Evolutionary conservation across 2,797 vertebrate species (phyloP).

Genomic region (Clarias fuscus): DNA sequence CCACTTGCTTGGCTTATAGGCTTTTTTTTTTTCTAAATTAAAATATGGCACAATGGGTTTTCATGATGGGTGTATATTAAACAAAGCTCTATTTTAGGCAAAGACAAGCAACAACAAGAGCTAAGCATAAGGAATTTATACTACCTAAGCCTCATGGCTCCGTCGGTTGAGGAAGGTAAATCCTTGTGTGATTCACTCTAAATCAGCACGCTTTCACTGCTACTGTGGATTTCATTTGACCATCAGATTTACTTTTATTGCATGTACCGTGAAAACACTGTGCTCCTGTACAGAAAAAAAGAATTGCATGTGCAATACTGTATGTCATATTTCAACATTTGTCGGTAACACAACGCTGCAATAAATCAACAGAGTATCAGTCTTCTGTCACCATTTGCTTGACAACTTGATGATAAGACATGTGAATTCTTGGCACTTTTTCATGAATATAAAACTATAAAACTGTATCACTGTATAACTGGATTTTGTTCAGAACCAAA

Average conservation of each 20-base stretch:
- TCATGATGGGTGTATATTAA: slow-evolving; percentile 1
- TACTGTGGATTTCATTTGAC: not conserved
- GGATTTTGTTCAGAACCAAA: not conserved
- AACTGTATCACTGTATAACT: too few relatives aligned
- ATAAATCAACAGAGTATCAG: not conserved
- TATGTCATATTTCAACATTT: not conserved
- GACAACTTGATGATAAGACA: not conserved
- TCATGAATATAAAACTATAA: not conserved
- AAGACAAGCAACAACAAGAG: slow-evolving; percentile 26
- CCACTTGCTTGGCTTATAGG: not conserved
- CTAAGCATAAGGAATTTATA: not conserved
- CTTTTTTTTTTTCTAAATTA: not conserved
- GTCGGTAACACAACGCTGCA: not conserved
- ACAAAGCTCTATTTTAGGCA: slow-evolving; percentile 17
- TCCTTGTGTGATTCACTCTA: not conserved
- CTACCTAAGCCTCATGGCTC: not conserved
- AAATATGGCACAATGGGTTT: not conserved
- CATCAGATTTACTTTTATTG: not conserved
- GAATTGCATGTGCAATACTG: not conserved
- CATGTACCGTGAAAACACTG: not conserved
- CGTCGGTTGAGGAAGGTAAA: not conserved
- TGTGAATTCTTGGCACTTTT: not conserved
- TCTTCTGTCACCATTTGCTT: not conserved
- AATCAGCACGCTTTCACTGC: not conserved
- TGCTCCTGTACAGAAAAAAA: not conserved